A percentile compares a stretch with the other conserved stretches of the same genome.
phyloP scores from a whole-genome alignment of 2,888 invertebrate genomes.

The Trachelus troglodyta region DNA sequence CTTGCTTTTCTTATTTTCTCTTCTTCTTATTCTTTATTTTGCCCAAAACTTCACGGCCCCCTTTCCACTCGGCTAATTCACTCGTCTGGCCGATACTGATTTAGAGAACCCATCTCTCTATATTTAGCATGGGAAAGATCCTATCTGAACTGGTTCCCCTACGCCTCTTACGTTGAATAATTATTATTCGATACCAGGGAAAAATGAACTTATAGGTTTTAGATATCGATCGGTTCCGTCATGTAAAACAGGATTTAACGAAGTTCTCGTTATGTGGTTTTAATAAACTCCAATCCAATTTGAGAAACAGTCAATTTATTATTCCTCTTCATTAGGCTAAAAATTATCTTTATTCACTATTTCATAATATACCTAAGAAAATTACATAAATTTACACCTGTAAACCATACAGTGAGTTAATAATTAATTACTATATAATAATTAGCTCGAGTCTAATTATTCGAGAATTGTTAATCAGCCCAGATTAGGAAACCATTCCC shows the following conservation, averaged over 20 bases:
- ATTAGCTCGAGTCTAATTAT: background rate
- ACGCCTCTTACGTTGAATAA: constrained; percentile 44
- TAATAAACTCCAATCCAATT: background rate
- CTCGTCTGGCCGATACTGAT: constrained; percentile 52
- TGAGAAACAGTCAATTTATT: background rate
- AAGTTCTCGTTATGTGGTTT: constrained; percentile 18
- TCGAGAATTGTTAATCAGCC: background rate
- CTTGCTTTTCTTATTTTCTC: background rate
- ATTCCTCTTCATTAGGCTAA: background rate
- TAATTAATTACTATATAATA: background rate
- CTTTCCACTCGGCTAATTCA: constrained; percentile 25
- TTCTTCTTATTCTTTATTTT: background rate
- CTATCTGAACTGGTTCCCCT: constrained; percentile 58
- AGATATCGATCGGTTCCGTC: background rate
- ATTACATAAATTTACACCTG: background rate
- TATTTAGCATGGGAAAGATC: constrained; percentile 58
- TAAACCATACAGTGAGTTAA: background rate
- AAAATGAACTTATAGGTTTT: background rate
- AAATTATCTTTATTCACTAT: background rate
- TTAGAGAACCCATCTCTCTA: constrained; percentile 48
- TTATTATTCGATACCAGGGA: constrained; percentile 42
- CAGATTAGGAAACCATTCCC: background rate
- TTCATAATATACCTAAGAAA: background rate
- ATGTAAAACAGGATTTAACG: constrained; percentile 52
- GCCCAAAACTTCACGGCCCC: background rate